Evolutionary conservation across 1,140 invertebrate genomes (phyloP).

Genomic region (Caenorhabditis latens): DNA sequence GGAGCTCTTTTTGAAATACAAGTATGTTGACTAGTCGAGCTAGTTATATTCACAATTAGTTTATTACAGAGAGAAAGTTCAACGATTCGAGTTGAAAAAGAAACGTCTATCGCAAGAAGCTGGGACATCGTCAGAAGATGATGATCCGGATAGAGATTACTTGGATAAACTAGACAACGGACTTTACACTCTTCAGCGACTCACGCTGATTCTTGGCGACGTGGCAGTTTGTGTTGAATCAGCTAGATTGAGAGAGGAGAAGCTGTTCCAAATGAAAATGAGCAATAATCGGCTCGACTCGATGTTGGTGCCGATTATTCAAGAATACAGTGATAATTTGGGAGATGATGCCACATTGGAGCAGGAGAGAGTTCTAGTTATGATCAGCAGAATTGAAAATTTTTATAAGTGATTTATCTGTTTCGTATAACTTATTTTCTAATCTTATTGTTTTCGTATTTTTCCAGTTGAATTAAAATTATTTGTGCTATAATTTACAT

Average conservation of each 20-base stretch:
- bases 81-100: conserved; percentile 30
- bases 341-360: conserved; percentile 70
- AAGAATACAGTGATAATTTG: conserved; percentile 68
- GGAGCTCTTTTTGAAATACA: conserved; percentile 96
- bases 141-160: conserved; percentile 81
- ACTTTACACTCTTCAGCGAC: conserved; percentile 92
- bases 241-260: conserved; percentile 65
- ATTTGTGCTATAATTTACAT: too few relatives aligned
- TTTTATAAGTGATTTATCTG: conserved; percentile 4
- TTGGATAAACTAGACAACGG: conserved; percentile 90
- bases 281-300: conserved; percentile 58
- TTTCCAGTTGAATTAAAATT: not conserved
- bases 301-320: conserved; percentile 66
- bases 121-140: not conserved
- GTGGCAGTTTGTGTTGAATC: conserved; percentile 83
- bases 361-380: conserved; percentile 83
- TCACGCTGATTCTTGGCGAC: conserved; percentile 95
- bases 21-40: conserved; percentile 54
- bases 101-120: not conserved
- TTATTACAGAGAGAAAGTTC: conserved; percentile 16
- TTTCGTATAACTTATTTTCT: not conserved
- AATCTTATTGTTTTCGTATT: not conserved
- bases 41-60: not conserved
- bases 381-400: conserved; percentile 15
- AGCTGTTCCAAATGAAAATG: conserved; percentile 73